Base-by-base conservation (phyloP, 2,888 invertebrate genomes). In the Criorhina ranunculi region DNA sequence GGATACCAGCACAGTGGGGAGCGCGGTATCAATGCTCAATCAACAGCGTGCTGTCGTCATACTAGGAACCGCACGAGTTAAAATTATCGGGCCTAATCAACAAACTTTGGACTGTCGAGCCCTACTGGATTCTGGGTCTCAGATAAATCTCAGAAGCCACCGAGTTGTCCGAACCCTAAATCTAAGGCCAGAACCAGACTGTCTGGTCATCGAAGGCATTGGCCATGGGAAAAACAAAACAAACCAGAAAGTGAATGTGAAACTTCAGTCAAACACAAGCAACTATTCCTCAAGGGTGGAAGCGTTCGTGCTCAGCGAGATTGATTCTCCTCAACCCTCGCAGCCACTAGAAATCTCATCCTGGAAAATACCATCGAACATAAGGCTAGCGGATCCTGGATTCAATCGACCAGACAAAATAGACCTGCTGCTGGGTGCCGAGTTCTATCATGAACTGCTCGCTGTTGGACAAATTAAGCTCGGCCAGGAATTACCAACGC, bases 21-120 rank as follows among this genome's bases (percentile, higher is more conserved):
- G n/a, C n/a, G n/a, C n/a, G n/a, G 4, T 24, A 3, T 24, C 24
- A 24, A 24, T 24, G 33, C 33, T 33, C 33, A 33, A 33, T 8
- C 33, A 33, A 33, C 5, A 33, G 33, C 33, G 33, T 33, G 33
- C 33, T 6, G 1, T 40, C 9, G 40, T 40, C n/a, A 9, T n/a
- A 40, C 5, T 40, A 2, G 40, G n/a, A 40, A 40, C 40, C 1
- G 40, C 40, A 40, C 5, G n/a, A 40, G 40, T 40, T n/a, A 40
- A 40, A n/a, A 40, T 40, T n/a, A n/a, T 40, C 11, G 40, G 40
- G n/a, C 40, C 40, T n/a, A n/a, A 40, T n/a, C n/a, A 40, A 40
- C n/a, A 40, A 40, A 40, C 40, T 5, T 5, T 40, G n/a, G 7
- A 40, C n/a, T 2, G 40, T 12, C 40, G n/a, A 40, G 40, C 40